A percentile compares a stretch with the other conserved stretches of the same genome.
These are phyloP conservation scores for Drosophila siamana DNA, from an alignment of 2,888 invertebrate species.

Conservation along the genomic window DNA sequence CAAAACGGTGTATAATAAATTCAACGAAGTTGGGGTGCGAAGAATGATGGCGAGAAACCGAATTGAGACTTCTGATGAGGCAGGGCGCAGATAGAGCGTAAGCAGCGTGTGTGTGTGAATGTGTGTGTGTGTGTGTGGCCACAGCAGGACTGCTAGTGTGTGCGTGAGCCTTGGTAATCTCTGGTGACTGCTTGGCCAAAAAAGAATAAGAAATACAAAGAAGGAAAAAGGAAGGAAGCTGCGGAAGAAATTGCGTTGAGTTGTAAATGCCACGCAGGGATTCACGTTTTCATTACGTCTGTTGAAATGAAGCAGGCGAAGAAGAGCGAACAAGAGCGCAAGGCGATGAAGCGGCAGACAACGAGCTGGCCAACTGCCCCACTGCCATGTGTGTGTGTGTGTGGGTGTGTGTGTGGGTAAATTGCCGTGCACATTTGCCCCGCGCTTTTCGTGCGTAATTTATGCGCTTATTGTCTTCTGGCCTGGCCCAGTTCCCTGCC, in stretches of 20 bases:
- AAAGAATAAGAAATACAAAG: constrained; percentile 13
- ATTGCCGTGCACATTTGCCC: constrained; percentile 43
- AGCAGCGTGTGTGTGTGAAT: not conserved
- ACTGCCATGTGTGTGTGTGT: constrained; percentile 11
- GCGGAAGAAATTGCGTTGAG: constrained; percentile 69
- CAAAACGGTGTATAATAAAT: constrained; percentile 60
- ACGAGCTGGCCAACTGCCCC: constrained; percentile 19
- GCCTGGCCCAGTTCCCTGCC: constrained; percentile 16
- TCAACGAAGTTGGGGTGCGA: constrained; percentile 45
- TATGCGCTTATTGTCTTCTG: constrained; percentile 74
- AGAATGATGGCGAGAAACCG: constrained; percentile 6
- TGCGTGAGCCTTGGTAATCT: constrained; percentile 60
- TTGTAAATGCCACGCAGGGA: constrained; percentile 77
- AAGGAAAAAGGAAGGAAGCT: constrained; percentile 2
- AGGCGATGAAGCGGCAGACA: not conserved
- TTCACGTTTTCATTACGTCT: constrained; percentile 79
- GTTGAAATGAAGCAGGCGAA: constrained; percentile 45
- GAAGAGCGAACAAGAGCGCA: too few species aligned
- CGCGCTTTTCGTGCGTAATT: constrained; percentile 69
- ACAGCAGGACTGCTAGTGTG: constrained; percentile 7
- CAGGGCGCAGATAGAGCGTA: not conserved
- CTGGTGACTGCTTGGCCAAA: constrained; percentile 52
- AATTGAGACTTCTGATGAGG: constrained; percentile 3
- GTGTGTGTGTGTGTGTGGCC: constrained; percentile 3
- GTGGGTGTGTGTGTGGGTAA: constrained; percentile 20